These are phyloP conservation scores for Cercopithecus mona DNA, from an alignment of 2,113 vertebrate species.

Conservation along the genomic window DNA sequence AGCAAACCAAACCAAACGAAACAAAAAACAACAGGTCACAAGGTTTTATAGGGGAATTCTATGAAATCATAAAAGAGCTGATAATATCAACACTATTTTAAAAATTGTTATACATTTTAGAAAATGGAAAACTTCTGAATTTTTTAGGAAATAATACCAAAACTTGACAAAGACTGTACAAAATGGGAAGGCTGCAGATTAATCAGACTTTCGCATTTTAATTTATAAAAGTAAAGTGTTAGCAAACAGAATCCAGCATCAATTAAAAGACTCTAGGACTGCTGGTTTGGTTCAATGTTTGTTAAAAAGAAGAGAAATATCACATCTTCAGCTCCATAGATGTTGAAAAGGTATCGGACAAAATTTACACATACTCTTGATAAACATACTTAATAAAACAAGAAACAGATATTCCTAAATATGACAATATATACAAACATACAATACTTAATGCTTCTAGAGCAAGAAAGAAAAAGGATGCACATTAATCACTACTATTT, in stretches of 20 bases:
- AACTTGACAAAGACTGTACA: neutral
- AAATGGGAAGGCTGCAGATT: neutral
- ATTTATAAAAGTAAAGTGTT: conserved; percentile 32
- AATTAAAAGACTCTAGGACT: conserved; percentile 26
- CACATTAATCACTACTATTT: neutral
- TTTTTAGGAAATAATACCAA: conserved; percentile 8
- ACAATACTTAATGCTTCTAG: neutral
- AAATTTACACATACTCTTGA: conserved; percentile 31
- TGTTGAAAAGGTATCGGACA: conserved; percentile 23
- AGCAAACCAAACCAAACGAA: neutral
- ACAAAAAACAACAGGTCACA: neutral
- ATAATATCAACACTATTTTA: conserved; percentile 32
- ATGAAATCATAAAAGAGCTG: neutral
- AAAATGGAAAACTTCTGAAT: neutral
- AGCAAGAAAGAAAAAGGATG: neutral
- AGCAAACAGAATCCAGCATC: neutral
- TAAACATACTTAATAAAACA: conserved; percentile 34
- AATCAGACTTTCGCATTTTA: conserved; percentile 26
- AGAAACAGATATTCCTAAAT: conserved; percentile 7
- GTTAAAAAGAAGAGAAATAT: neutral
- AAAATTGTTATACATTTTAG: neutral
- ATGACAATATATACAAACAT: neutral
- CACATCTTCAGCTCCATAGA: neutral
- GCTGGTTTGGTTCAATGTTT: neutral
- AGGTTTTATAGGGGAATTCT: neutral